A percentile compares a stretch with the other conserved stretches of the same genome.
Evolutionary conservation across 2,113 vertebrate species (phyloP).

Genomic region (Eublepharis macularius): DNA sequence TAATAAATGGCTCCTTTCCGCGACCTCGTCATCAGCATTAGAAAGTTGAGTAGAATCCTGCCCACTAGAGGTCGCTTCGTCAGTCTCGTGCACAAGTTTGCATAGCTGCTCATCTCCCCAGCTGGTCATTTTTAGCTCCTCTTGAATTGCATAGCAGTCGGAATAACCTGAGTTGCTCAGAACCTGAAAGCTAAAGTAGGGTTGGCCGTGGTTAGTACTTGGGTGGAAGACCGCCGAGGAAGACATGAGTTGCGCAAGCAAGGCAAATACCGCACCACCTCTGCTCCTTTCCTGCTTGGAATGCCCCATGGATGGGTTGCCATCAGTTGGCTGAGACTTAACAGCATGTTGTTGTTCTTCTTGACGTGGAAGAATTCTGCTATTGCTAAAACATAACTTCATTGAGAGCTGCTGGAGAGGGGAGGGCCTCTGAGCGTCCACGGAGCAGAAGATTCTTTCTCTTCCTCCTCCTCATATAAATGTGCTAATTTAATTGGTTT

Average conservation of each 20-base stretch:
- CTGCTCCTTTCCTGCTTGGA: too few relatives aligned
- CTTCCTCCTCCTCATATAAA: background rate
- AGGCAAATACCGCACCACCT: too few relatives aligned
- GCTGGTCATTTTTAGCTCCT: background rate
- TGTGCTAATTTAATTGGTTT: background rate
- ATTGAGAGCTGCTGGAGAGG: background rate
- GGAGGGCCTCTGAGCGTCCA: background rate
- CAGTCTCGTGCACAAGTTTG: background rate
- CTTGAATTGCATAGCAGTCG: background rate
- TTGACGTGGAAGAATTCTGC: too few relatives aligned
- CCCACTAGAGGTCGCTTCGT: background rate
- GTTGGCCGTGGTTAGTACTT: too few relatives aligned
- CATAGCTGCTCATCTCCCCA: background rate
- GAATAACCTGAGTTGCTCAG: too few relatives aligned
- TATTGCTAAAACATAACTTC: background rate
- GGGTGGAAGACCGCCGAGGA: too few relatives aligned
- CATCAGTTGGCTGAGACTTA: too few relatives aligned
- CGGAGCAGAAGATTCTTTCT: background rate
- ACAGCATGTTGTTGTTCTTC: too few relatives aligned
- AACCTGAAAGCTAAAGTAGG: too few relatives aligned
- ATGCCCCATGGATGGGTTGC: too few relatives aligned
- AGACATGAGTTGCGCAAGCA: too few relatives aligned
- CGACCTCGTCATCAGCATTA: background rate
- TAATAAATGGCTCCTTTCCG: background rate
- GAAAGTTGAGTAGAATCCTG: background rate